Percentiles rank a stretch among this genome's conserved stretches.
Evolutionary conservation across 1,140 invertebrate genomes (phyloP).

Genomic region (Planococcus citri): DNA sequence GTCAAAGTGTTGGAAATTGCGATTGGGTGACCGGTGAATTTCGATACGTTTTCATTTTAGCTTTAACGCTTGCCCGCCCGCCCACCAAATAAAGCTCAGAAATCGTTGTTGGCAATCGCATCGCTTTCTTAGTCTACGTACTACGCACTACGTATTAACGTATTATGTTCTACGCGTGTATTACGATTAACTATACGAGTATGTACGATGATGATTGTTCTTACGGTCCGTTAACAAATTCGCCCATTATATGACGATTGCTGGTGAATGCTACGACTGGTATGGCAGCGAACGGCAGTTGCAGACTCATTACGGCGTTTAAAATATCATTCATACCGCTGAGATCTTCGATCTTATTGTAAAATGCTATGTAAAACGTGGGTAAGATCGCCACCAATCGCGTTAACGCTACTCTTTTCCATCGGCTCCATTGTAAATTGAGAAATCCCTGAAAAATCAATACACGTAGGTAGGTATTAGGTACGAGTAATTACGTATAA

Average conservation of each 20-base stretch:
- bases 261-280: constrained; percentile 82
- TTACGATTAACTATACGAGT: background rate
- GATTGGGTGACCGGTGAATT: too few species aligned
- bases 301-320: constrained; percentile 79
- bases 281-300: constrained; percentile 69
- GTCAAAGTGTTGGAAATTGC: too few species aligned
- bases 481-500: background rate
- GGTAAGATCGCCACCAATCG: constrained; percentile 77
- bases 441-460: constrained; percentile 58
- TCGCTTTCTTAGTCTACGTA: background rate
- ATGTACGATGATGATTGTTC: constrained; percentile 26
- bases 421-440: constrained; percentile 73
- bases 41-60: too few species aligned
- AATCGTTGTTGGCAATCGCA: too few species aligned
- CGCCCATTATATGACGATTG: constrained; percentile 65
- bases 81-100: too few species aligned
- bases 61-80: too few species aligned
- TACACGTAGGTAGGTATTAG: background rate
- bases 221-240: constrained; percentile 62
- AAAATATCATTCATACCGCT: constrained; percentile 79
- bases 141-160: background rate
- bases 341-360: constrained; percentile 56
- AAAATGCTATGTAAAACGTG: constrained; percentile 70
- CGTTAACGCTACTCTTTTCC: constrained; percentile 79
- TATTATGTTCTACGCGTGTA: background rate